Base-by-base conservation (phyloP, 2,113 vertebrate genomes). In the Eurystomus gularis region DNA sequence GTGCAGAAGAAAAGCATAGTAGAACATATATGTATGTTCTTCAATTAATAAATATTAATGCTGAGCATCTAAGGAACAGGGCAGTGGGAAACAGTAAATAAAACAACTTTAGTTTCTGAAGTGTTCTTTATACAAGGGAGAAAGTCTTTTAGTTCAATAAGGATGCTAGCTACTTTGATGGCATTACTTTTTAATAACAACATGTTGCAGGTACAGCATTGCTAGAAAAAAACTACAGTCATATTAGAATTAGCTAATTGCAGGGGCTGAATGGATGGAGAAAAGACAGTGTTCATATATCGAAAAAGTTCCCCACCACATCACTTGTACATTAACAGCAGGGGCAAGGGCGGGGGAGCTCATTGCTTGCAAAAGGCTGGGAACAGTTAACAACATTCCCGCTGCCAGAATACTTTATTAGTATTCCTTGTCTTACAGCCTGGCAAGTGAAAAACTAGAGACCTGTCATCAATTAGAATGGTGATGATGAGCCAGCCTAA, bases 401-500 rank as follows among this genome's bases (percentile, higher is more conserved):
- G 94, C 93, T 97, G 97, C 93, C 78, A 93, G 85, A 94, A 77
- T 90, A 91, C 91, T 96, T 98, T 96, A 97, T 98, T 98, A 98
- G 92, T 97, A 98, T 97, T 98, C 97, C 97, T 98, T 97, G 92
- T 97, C 96, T 97, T 97, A 94, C 95, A 97, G 94, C 69, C 94
- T 95, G 90, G 97, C 95, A 98, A 97, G 96, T 96, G 96, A 96
- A 97, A 98, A 98, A 97, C 93, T 96, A 94, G 97, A 96, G 95
- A 96, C 96, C 97, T 97, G 97, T 97, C 97, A 96, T 97, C 98
- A 98, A 97, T 98, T 98, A 98, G 94, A 96, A 92, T 71, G 82
- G 95, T 96, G 97, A 98, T 98, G 97, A 98, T 98, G 97, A 98
- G 96, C 94, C 96, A 98, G 90, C 94, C 97, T 94, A 97, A 98